These are phyloP conservation scores for Bucco capensis DNA, from an alignment of 2,113 vertebrate species.

Conservation along the genomic window DNA sequence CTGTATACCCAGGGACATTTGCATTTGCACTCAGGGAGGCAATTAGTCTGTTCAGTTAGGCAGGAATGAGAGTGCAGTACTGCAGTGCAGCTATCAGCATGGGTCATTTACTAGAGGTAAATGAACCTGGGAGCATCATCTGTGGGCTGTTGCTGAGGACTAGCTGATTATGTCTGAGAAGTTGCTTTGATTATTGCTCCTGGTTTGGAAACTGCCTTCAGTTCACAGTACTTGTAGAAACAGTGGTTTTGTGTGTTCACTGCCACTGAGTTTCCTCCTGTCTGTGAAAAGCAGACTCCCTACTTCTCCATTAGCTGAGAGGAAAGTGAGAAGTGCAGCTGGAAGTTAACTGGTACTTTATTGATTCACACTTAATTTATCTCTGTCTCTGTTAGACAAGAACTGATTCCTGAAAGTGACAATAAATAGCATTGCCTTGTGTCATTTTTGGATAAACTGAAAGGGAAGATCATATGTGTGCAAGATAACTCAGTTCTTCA, in stretches of 20 bases:
- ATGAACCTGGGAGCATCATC: neutral
- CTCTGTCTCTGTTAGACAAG: neutral
- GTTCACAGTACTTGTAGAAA: neutral
- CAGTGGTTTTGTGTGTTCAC: neutral
- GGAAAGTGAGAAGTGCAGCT: neutral
- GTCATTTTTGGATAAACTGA: neutral
- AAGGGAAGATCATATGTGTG: neutral
- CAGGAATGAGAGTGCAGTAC: neutral
- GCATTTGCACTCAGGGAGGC: neutral
- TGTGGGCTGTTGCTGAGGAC: neutral
- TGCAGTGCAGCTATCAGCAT: neutral
- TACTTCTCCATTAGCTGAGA: neutral
- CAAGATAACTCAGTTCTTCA: neutral
- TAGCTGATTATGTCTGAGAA: neutral
- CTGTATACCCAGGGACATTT: neutral
- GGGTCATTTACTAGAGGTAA: neutral
- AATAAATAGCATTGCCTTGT: neutral
- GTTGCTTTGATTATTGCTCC: neutral
- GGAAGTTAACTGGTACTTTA: neutral
- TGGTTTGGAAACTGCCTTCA: neutral
- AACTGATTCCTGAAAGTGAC: neutral
- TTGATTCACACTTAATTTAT: neutral
- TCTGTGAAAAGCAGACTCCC: too few species aligned
- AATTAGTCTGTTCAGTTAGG: neutral
- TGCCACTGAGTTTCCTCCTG: neutral